Base-by-base conservation (phyloP, 2,888 invertebrate genomes). In the Mimumesa dahlbomi region DNA sequence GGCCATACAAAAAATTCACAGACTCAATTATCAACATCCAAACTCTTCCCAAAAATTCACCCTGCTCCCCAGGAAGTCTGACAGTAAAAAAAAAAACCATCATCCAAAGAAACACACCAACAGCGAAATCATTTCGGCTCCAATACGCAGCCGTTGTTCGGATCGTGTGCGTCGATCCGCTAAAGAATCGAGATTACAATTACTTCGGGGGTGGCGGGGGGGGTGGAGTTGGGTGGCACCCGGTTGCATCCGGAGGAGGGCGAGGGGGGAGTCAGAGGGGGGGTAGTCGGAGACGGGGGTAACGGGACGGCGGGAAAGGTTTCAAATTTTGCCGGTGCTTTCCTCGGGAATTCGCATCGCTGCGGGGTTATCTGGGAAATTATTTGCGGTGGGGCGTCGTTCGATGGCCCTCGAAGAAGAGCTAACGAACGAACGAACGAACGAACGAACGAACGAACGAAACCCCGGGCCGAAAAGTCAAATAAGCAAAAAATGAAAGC, bases 401-500 rank as follows among this genome's bases (percentile, higher is more conserved):
- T 84, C 82, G 83, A 85, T 83, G 81, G 78, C 77, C 75, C 84
- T 84, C 82, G 82, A 85, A 81, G 82, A 84, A 81, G 83, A 84
- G 83, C 82, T 80, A 81, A 81, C 81, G 81, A 74, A 73, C 65
- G 75, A 72, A 67, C 69, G 74, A 61, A 64, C 73, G 73, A 25
- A 64, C 73, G 73, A 25, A 25, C 25, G 57, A 57, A 46, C 52
- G 54, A 25, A 34, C 65, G 76, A 61, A 68, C 76, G 76, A 70
- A 54, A 64, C 71, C 62, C 75, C 67, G 81, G 81, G 81, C 78
- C 81, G 84, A 82, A 82, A 81, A 82, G 82, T 84, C 81, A 83
- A 83, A 84, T 82, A 83, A 84, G 85, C 82, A 84, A 83, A 79
- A 84, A 82, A 82, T 82, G 84, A 84, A 84, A 82, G 84, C 81